A percentile compares a stretch with the other conserved stretches of the same genome.
Conservation (phyloP, 2,797 vertebrate genomes). For the Ctenopoma kingsleyae region DNA sequence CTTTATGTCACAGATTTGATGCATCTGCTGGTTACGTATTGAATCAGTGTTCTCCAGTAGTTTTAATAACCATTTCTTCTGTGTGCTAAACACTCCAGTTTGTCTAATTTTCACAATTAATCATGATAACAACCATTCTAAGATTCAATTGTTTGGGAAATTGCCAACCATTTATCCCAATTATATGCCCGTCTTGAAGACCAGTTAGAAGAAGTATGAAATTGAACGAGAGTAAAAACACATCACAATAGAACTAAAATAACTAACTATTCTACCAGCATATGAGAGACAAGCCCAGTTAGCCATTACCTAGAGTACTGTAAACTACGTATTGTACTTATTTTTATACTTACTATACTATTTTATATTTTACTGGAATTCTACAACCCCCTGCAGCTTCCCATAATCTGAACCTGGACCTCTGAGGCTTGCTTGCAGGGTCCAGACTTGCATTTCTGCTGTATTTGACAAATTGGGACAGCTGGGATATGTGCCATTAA, state of each 20-base stretch:
- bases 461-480: not conserved
- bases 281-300: not conserved
- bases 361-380: not conserved
- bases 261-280: not conserved
- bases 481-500: not conserved
- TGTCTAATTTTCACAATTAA: slow-evolving; percentile 49
- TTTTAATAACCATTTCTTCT: slow-evolving; percentile 13
- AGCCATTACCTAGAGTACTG: not conserved
- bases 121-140: slow-evolving; percentile 34
- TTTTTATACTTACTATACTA: too few species aligned
- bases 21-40: slow-evolving; percentile 9
- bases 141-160: slow-evolving; percentile 47
- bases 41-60: not conserved
- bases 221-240: slow-evolving; percentile 3
- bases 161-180: slow-evolving; percentile 48
- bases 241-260: not conserved
- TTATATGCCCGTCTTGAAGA: slow-evolving; percentile 20
- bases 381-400: not conserved
- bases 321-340: not conserved
- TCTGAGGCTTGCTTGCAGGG: not conserved
- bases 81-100: slow-evolving; percentile 15
- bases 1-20: not conserved
- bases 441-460: not conserved
- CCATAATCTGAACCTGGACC: not conserved
- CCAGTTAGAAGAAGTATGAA: slow-evolving; percentile 3